phyloP scores from a whole-genome alignment of 2,113 vertebrate species.

The Candoia aspera region DNA sequence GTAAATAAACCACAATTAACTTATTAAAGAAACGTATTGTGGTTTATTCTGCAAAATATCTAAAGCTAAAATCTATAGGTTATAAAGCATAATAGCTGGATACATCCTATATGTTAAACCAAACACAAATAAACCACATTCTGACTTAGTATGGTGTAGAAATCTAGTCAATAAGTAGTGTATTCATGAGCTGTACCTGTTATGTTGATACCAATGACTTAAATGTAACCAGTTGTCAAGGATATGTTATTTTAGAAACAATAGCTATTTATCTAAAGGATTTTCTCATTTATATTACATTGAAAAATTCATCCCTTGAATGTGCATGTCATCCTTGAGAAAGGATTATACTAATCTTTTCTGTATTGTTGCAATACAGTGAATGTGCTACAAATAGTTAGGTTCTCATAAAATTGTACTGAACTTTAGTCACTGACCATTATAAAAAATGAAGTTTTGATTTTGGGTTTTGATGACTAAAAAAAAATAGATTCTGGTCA shows the following conservation, averaged over 20 bases:
- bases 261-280: conserved; percentile 11
- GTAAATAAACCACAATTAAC: not conserved
- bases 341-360: not conserved
- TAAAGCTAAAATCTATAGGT: not conserved
- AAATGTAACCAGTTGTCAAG: not conserved
- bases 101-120: not conserved
- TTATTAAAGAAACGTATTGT: not conserved
- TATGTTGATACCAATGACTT: conserved; percentile 32
- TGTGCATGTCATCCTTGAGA: not conserved
- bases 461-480: too few species aligned
- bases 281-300: conserved; percentile 37
- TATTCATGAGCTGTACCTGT: not conserved
- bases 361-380: not conserved
- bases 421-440: not conserved
- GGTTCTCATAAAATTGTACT: not conserved
- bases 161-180: not conserved
- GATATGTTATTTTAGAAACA: conserved; percentile 34
- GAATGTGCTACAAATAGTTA: not conserved
- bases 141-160: not conserved
- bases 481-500: not conserved
- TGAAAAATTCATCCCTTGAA: not conserved
- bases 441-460: too few species aligned
- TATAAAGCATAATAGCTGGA: not conserved
- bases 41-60: not conserved
- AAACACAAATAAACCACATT: not conserved